Conservation (phyloP, 2,797 vertebrate species). For the Chaenodraco wilsoni region DNA sequence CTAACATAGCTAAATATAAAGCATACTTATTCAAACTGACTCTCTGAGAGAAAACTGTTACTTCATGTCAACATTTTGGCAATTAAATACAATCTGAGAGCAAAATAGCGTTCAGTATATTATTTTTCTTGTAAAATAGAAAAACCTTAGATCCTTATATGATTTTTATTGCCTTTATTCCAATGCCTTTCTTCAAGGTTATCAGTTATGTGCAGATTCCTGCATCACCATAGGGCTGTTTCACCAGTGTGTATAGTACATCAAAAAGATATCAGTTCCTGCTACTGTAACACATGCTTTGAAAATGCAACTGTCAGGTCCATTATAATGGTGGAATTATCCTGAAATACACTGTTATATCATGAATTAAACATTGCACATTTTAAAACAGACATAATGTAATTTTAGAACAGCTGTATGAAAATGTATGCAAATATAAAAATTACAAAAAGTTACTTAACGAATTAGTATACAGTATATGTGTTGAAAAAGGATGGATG, state of each 20-base stretch:
- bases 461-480: not conserved
- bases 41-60: no score
- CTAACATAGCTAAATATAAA: no score
- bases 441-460: no score
- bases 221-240: conserved; percentile 54
- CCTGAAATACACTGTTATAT: conserved; percentile 6
- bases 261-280: conserved; percentile 54
- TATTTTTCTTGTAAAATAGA: conserved; percentile 36
- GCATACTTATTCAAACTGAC: no score
- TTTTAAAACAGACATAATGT: not conserved
- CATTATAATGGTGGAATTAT: not conserved
- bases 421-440: no score
- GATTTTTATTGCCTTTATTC: conserved; percentile 47
- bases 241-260: conserved; percentile 55
- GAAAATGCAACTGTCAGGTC: conserved; percentile 34
- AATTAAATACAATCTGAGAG: no score
- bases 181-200: conserved; percentile 67
- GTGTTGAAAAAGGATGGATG: not conserved
- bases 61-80: no score
- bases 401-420: not conserved
- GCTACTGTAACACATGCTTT: conserved; percentile 37
- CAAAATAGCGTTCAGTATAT: conserved; percentile 25
- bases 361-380: not conserved
- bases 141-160: conserved; percentile 31
- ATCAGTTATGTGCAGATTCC: conserved; percentile 61